Evolutionary conservation across 2,797 vertebrate genomes (phyloP).

Genomic region (Sylvilagus floridanus): DNA sequence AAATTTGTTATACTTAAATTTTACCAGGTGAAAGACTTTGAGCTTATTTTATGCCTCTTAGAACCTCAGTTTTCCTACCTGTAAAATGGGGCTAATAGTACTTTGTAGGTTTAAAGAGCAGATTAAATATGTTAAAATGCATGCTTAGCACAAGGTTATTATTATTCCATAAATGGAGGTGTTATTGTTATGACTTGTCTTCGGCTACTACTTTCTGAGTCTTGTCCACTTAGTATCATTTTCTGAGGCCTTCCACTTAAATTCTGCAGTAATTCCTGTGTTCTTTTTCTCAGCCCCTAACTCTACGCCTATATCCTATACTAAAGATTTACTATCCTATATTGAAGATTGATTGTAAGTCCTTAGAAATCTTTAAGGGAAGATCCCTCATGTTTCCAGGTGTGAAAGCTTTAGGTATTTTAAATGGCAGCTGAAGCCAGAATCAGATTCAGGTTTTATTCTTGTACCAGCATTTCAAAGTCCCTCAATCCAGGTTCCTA

Average conservation of each 20-base stretch:
- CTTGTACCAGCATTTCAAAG: slow-evolving; percentile 30
- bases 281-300: background rate
- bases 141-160: slow-evolving; percentile 5
- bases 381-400: background rate
- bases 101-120: background rate
- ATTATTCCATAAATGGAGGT: background rate
- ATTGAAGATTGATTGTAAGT: background rate
- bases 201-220: slow-evolving; percentile 15
- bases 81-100: slow-evolving; percentile 3
- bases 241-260: background rate
- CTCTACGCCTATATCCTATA: background rate
- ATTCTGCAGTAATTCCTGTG: background rate
- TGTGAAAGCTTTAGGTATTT: slow-evolving; percentile 17
- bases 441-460: slow-evolving; percentile 27
- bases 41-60: slow-evolving; percentile 21
- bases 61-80: slow-evolving; percentile 29
- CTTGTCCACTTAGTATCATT: background rate
- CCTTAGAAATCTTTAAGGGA: slow-evolving; percentile 8
- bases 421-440: slow-evolving; percentile 36
- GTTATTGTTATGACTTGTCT: background rate
- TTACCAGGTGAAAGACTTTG: background rate
- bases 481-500: slow-evolving; percentile 15
- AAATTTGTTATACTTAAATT: background rate
- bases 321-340: background rate
- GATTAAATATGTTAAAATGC: slow-evolving; percentile 8